These are phyloP conservation scores for Mohoua ochrocephala DNA, from an alignment of 2,113 vertebrate species.

Conservation along the genomic window DNA sequence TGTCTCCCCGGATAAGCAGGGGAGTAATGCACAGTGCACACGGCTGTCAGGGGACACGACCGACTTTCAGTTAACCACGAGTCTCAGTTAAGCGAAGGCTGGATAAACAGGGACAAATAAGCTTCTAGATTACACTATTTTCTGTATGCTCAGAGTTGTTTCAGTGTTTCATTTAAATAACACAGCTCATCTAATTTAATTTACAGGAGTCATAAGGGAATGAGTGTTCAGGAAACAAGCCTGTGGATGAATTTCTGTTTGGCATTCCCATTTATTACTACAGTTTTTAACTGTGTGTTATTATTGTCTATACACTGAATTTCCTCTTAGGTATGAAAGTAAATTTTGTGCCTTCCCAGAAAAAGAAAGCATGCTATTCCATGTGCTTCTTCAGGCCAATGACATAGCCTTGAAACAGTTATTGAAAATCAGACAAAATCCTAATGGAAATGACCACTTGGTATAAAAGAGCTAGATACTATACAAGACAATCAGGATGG, in stretches of 20 bases:
- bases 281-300: neutral
- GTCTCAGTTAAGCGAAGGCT: neutral
- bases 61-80: constrained; percentile 51
- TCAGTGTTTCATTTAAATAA: constrained; percentile 24
- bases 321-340: neutral
- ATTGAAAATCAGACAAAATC: neutral
- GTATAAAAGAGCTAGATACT: neutral
- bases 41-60: constrained; percentile 37
- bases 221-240: neutral
- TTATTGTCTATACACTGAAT: neutral
- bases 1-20: neutral
- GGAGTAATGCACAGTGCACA: constrained; percentile 21
- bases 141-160: neutral
- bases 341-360: neutral
- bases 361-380: neutral
- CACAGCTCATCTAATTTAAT: constrained; percentile 22
- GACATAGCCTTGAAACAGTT: neutral
- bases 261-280: neutral
- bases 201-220: constrained; percentile 1
- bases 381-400: neutral
- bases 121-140: neutral
- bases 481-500: neutral
- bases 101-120: constrained; percentile 38
- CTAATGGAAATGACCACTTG: neutral
- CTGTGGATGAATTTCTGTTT: neutral